Conservation (phyloP, 2,797 vertebrate genomes). For the Hypotaenidia philippensis region DNA sequence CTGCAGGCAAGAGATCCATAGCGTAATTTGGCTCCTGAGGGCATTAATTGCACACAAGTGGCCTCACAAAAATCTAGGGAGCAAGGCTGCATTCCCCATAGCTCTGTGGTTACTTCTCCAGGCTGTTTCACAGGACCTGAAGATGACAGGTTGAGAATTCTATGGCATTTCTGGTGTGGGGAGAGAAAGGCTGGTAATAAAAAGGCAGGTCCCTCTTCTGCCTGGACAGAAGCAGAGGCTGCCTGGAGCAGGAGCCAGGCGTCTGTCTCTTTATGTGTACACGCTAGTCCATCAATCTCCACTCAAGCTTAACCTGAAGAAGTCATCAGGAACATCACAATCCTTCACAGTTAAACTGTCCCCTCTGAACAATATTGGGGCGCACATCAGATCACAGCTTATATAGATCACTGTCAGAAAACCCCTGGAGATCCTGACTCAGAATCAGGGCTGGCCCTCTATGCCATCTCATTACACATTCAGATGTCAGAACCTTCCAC, state of each 20-base stretch:
- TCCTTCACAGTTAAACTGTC: background rate
- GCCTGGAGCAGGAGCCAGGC: background rate
- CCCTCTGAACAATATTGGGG: background rate
- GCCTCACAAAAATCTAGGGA: background rate
- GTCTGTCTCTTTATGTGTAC: background rate
- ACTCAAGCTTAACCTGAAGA: background rate
- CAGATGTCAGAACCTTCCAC: background rate
- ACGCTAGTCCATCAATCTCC: accelerated
- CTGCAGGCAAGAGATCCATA: background rate
- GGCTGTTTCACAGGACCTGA: background rate
- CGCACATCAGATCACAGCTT: background rate
- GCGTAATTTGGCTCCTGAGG: background rate
- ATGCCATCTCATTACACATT: background rate
- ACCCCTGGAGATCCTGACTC: background rate
- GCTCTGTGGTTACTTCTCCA: background rate
- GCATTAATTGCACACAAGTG: background rate
- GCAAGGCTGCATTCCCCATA: background rate
- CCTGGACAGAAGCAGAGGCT: background rate
- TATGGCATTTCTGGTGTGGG: background rate
- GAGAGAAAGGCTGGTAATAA: background rate
- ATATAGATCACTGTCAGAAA: background rate
- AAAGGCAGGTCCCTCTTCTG: background rate
- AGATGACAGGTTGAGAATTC: background rate
- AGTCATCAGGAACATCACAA: background rate
- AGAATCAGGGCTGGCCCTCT: background rate